phyloP scores from a whole-genome alignment of 1,140 invertebrate species.

The Sarcophaga peregrina region DNA sequence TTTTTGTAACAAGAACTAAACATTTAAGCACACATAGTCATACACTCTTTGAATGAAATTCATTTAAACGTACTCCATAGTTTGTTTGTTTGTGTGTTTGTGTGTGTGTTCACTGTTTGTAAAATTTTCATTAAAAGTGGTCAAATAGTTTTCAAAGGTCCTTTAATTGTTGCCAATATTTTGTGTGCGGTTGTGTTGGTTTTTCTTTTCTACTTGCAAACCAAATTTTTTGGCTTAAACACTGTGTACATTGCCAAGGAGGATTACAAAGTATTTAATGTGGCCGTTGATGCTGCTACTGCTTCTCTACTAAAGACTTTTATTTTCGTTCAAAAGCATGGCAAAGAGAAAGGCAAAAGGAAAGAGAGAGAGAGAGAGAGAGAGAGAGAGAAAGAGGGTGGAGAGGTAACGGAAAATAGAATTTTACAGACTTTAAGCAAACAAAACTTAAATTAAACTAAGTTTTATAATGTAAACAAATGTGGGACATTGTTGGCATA shows the following conservation, averaged over 20 bases:
- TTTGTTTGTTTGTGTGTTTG: too few relatives aligned
- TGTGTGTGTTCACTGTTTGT: too few relatives aligned
- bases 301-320: neutral
- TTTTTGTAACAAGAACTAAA: neutral
- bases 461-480: neutral
- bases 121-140: constrained; percentile 11
- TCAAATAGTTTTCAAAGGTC: constrained; percentile 13
- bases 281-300: too few relatives aligned
- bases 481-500: too few relatives aligned
- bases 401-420: neutral
- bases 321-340: too few relatives aligned
- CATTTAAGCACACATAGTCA: too few relatives aligned
- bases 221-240: neutral
- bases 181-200: neutral
- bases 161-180: constrained; percentile 17
- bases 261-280: constrained; percentile 5
- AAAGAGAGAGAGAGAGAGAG: too few relatives aligned
- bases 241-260: neutral
- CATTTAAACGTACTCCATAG: too few relatives aligned
- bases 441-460: constrained; percentile 26
- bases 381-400: neutral
- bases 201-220: neutral
- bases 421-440: neutral
- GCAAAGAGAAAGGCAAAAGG: too few relatives aligned
- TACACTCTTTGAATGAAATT: too few relatives aligned